Base-by-base conservation (phyloP, 2,888 invertebrate genomes). In the Spodoptera picta region DNA sequence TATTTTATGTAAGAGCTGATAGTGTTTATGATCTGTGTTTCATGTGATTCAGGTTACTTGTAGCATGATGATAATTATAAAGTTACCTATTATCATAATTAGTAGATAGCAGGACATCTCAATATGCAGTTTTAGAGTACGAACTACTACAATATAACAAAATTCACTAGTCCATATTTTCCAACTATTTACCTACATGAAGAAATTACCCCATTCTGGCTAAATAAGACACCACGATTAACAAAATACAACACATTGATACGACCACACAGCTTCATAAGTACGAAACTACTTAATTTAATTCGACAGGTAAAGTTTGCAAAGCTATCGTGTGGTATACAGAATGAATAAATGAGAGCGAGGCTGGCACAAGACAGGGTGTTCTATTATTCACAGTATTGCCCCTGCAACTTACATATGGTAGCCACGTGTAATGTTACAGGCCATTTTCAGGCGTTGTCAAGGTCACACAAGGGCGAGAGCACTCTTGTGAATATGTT, bases 311-410 rank as follows among this genome's bases (percentile, higher is more conserved):
- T 4, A 49, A 52, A 60, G 6, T 48, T 50, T 27, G 48, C 50
- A 47, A 41, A 46, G 56, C 43, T 45, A 50, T 60, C 65, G 50
- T 50, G 11, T 10, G 31, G 59, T 47, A 47, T 12, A 45, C 44
- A 45, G 49, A 23, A 67, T 76, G 65, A 76, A 76, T 76, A 76
- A 76, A 54, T 76, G 42, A 72, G 64, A 71, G 46, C 59, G 59
- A 60, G 44, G 60, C 55, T 23, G 48, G 55, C 67, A 49, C 67
- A 75, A 75, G 71, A 73, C 52, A 57, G 31, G 19, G 63, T 24
- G 14, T 65, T 76, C 56, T 63, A 76, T 73, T 76, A 76, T 76
- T 76, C 60, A 75, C 23, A 45, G 6, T 43, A 54, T 53, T 45
- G 53, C 58, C 58, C 58, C n/a, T 62, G 56, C 51, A 63, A 57